A percentile compares a stretch with the other conserved stretches of the same genome.
Evolutionary conservation across 2,888 invertebrate genomes (phyloP).

Genomic region (Polydrusus tereticollis): DNA sequence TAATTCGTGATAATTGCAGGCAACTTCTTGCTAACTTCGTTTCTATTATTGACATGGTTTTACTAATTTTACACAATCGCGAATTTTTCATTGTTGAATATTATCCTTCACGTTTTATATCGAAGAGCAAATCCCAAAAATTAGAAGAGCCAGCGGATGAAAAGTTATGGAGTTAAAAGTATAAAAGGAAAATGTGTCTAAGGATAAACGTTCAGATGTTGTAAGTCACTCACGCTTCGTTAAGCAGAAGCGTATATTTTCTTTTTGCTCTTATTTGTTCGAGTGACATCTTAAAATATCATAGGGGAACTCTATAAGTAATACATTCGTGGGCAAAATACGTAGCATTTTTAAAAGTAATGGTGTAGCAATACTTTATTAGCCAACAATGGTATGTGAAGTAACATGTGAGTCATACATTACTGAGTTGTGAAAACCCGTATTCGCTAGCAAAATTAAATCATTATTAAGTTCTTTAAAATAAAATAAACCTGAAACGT

Average conservation of each 20-base stretch:
- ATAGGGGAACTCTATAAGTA: not conserved
- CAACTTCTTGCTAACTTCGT: too few relatives aligned
- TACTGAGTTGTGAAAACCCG: too few relatives aligned
- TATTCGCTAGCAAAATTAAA: too few relatives aligned
- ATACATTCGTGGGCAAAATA: not conserved
- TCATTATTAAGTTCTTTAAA: too few relatives aligned
- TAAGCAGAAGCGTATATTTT: constrained; percentile 42
- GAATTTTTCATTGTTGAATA: not conserved
- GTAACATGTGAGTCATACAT: too few relatives aligned
- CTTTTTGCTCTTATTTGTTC: constrained; percentile 35
- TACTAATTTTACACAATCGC: not conserved
- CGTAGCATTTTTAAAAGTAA: too few relatives aligned
- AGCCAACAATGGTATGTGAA: too few relatives aligned
- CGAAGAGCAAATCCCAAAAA: constrained; percentile 7
- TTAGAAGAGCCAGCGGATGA: constrained; percentile 17
- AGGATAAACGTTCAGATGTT: constrained; percentile 42
- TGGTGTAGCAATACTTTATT: too few relatives aligned
- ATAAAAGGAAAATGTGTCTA: constrained; percentile 45
- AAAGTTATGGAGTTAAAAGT: constrained; percentile 31
- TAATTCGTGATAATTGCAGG: too few relatives aligned
- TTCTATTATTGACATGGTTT: not conserved
- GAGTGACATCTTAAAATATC: not conserved
- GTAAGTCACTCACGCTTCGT: constrained; percentile 44
- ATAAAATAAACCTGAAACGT: too few relatives aligned
- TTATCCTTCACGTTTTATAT: not conserved